phyloP scores from a whole-genome alignment of 2,797 vertebrate species.

The Anniella stebbinsi region DNA sequence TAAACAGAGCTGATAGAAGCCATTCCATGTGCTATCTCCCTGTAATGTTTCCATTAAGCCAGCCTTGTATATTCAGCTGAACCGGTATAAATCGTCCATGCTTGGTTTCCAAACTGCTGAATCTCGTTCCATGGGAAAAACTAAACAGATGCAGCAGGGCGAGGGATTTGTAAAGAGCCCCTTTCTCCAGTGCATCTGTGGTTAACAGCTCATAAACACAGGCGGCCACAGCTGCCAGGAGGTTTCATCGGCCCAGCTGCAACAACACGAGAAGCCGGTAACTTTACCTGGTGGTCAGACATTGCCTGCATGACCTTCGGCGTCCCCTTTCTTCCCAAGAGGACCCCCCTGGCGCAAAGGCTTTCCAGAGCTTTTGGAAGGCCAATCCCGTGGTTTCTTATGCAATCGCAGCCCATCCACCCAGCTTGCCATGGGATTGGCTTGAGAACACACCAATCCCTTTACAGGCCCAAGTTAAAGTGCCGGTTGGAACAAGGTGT shows the following conservation, averaged over 20 bases:
- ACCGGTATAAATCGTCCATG: conserved; percentile 9
- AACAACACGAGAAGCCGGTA: conserved; percentile 50
- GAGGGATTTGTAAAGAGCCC: conserved; percentile 51
- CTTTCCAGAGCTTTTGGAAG: conserved; percentile 3
- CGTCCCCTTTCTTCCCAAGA: conserved; percentile 43
- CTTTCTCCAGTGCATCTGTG: conserved; percentile 47
- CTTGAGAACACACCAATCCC: background rate
- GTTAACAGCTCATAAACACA: conserved; percentile 62
- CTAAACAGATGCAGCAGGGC: conserved; percentile 56
- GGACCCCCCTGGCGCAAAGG: conserved; percentile 28
- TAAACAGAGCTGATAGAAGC: conserved; percentile 19
- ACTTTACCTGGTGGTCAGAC: conserved; percentile 43
- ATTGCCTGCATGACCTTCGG: conserved; percentile 30
- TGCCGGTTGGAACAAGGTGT: background rate
- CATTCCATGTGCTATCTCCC: conserved; percentile 5
- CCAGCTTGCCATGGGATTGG: conserved; percentile 2
- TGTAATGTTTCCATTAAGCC: conserved; percentile 42
- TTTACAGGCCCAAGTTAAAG: background rate
- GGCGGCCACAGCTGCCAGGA: conserved; percentile 50
- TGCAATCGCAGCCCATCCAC: background rate
- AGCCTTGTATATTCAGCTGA: conserved; percentile 39
- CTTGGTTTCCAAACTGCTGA: conserved; percentile 48
- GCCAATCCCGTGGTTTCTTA: background rate
- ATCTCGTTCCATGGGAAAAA: conserved; percentile 60
- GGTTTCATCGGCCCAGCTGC: conserved; percentile 61